phyloP scores from a whole-genome alignment of 1,140 invertebrate species.

The Drosophila melanogaster region DNA sequence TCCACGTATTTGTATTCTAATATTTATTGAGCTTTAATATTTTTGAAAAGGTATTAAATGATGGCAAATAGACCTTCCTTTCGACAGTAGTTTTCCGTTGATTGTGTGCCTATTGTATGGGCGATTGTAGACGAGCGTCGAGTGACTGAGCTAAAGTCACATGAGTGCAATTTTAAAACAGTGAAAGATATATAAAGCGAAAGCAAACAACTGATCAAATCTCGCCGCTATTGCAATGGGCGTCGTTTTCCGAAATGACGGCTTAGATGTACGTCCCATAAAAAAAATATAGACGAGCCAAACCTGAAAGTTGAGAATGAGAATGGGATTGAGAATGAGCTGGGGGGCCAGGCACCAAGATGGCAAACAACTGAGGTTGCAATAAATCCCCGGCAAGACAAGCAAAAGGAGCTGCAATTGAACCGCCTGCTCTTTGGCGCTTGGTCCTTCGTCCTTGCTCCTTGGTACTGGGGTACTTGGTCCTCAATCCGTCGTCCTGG shows the following conservation, averaged over 20 bases:
- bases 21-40: too few relatives aligned
- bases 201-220: constrained; percentile 65
- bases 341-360: constrained; percentile 36
- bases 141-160: constrained; percentile 48
- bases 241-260: constrained; percentile 52
- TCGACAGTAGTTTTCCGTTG: constrained; percentile 29
- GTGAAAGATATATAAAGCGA: constrained; percentile 57
- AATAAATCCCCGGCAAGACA: constrained; percentile 57
- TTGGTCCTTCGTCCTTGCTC: neutral
- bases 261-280: constrained; percentile 39
- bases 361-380: constrained; percentile 58
- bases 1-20: too few relatives aligned
- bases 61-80: constrained; percentile 15
- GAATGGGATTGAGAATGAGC: neutral
- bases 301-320: constrained; percentile 17
- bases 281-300: constrained; percentile 23
- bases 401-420: constrained; percentile 52
- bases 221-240: constrained; percentile 54
- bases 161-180: constrained; percentile 63
- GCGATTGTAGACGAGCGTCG: constrained; percentile 33
- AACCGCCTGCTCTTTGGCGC: constrained; percentile 34
- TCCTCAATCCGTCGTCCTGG: constrained; percentile 20
- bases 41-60: constrained; percentile 1
- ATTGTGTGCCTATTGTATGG: constrained; percentile 47
- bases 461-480: neutral